These are phyloP conservation scores for Chaetorhynchus papuensis DNA, from an alignment of 2,113 vertebrate species.

Conservation along the genomic window DNA sequence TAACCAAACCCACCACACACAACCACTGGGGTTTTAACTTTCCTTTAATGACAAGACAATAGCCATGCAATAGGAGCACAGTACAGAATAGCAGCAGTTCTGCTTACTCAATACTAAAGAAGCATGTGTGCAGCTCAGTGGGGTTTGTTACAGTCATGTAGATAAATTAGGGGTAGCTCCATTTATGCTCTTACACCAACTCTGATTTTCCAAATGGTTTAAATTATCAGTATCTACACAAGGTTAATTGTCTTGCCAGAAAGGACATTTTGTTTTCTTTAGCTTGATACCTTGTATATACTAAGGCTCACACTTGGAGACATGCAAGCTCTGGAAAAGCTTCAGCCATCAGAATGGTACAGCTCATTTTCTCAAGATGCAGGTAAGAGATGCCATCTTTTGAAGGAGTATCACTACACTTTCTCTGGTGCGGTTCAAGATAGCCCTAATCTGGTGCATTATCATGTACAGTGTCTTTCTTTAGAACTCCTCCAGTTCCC, in stretches of 20 bases:
- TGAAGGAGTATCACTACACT: not conserved
- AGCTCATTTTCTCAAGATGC: not conserved
- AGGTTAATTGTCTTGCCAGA: not conserved
- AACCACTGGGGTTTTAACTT: not conserved
- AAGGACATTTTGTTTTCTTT: not conserved
- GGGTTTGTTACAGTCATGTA: not conserved
- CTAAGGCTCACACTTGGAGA: not conserved
- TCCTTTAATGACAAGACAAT: not conserved
- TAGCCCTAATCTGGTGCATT: not conserved
- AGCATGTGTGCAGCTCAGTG: not conserved
- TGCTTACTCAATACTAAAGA: not conserved
- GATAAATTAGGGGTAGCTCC: not conserved
- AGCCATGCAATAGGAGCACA: not conserved
- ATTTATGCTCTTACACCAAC: not conserved
- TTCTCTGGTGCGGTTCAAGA: not conserved
- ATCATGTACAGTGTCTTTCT: not conserved
- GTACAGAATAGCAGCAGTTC: not conserved
- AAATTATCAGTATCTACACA: not conserved
- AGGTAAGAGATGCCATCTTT: not conserved
- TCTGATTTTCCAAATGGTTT: not conserved
- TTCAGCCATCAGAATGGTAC: not conserved
- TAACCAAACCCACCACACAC: not conserved
- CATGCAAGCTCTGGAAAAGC: not conserved
- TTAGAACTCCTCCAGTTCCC: not conserved
- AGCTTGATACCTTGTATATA: not conserved